Conservation (phyloP, 2,113 vertebrate species). For the Passer montanus region DNA sequence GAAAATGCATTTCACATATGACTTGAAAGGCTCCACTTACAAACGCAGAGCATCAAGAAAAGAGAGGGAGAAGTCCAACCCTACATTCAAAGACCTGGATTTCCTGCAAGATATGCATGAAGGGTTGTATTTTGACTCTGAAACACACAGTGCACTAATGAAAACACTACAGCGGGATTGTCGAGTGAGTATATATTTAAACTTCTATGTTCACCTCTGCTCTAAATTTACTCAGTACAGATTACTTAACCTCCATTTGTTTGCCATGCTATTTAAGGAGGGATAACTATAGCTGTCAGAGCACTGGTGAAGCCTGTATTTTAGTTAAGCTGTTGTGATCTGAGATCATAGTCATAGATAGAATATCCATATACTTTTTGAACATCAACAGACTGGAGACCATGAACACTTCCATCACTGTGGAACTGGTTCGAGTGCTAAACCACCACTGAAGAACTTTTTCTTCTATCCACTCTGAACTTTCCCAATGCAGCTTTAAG, state of each 20-base stretch:
- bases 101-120: conserved; percentile 96
- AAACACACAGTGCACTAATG: conserved; percentile 92
- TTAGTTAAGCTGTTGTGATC: background rate
- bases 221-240: background rate
- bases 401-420: background rate
- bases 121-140: conserved; percentile 91
- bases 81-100: conserved; percentile 95
- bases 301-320: background rate
- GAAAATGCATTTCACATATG: conserved; percentile 93
- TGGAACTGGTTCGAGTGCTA: background rate
- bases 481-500: background rate
- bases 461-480: background rate
- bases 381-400: background rate
- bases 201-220: background rate
- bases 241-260: background rate
- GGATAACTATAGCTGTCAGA: background rate
- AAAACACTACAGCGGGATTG: conserved; percentile 96
- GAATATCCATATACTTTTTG: background rate
- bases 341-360: background rate
- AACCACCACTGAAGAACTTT: background rate
- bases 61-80: conserved; percentile 85
- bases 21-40: conserved; percentile 94
- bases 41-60: conserved; percentile 91
- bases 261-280: background rate
- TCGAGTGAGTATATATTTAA: conserved; percentile 81